phyloP scores from a whole-genome alignment of 2,888 invertebrate species.

The Ditula angustiorana region DNA sequence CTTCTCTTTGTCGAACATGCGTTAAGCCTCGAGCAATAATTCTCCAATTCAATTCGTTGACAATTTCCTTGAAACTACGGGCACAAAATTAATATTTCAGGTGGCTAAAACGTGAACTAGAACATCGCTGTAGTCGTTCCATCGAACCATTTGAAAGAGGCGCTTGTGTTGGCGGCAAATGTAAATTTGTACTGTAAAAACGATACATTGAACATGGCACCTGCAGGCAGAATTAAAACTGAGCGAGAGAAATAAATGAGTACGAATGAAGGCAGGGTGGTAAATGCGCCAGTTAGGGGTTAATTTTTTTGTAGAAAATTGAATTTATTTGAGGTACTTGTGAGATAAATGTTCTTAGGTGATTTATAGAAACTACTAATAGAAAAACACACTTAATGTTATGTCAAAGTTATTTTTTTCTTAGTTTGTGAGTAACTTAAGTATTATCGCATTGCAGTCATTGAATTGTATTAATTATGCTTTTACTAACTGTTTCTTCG shows the following conservation, averaged over 20 bases:
- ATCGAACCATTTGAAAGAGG: neutral
- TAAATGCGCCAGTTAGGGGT: conserved; percentile 1
- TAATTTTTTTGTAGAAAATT: neutral
- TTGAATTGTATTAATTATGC: too few species aligned
- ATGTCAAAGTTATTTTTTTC: too few species aligned
- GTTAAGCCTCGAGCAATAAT: neutral
- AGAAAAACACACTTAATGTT: too few species aligned
- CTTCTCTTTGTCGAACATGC: conserved; percentile 1
- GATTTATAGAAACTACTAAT: too few species aligned
- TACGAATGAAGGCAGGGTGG: conserved; percentile 3
- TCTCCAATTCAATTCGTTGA: conserved; percentile 7
- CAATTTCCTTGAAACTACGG: conserved; percentile 5
- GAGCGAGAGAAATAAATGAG: neutral
- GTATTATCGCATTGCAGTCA: too few species aligned
- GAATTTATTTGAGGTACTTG: neutral
- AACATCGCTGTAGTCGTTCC: neutral
- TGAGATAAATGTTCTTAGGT: neutral
- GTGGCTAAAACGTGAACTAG: neutral
- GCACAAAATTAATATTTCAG: neutral
- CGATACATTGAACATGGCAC: conserved; percentile 11
- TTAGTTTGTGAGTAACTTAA: too few species aligned
- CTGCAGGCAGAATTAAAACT: conserved; percentile 15
- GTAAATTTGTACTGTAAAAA: conserved; percentile 7
- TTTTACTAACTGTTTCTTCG: too few species aligned
- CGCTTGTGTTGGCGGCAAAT: neutral